These are phyloP conservation scores for Watsonalla binaria DNA, from an alignment of 2,888 invertebrate species.

Conservation along the genomic window DNA sequence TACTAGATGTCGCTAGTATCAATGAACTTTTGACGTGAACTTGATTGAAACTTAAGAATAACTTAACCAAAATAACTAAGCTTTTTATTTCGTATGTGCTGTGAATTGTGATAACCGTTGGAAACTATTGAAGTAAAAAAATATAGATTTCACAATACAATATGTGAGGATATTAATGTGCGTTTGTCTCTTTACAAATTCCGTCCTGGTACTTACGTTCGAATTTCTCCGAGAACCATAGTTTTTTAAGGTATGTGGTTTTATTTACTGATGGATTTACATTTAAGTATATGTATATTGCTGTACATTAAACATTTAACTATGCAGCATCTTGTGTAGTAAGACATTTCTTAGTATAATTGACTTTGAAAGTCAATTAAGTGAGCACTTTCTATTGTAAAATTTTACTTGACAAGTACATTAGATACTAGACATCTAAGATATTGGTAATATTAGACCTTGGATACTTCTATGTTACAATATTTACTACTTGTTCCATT, in stretches of 20 bases:
- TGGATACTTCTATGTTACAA: too few species aligned
- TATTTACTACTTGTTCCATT: too few species aligned
- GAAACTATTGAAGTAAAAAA: slow-evolving; percentile 37
- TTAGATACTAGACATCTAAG: too few species aligned
- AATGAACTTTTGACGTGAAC: slow-evolving; percentile 78
- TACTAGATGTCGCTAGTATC: slow-evolving; percentile 58
- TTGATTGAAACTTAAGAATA: slow-evolving; percentile 68
- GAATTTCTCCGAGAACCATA: slow-evolving; percentile 36
- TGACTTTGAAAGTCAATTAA: too few species aligned
- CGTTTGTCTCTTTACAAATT: slow-evolving; percentile 29
- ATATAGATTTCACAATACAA: slow-evolving; percentile 48
- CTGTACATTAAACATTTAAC: neutral
- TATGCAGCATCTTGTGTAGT: too few species aligned
- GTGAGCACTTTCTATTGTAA: neutral
- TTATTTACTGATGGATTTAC: slow-evolving; percentile 19
- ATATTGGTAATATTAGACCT: too few species aligned
- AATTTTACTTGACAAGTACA: neutral
- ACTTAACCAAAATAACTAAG: slow-evolving; percentile 74
- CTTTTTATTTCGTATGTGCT: slow-evolving; percentile 52
- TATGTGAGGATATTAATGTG: slow-evolving; percentile 42
- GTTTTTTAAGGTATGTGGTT: slow-evolving; percentile 33
- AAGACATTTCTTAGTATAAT: too few species aligned
- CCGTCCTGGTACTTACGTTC: slow-evolving; percentile 29
- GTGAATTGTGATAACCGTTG: slow-evolving; percentile 58
- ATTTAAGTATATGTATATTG: slow-evolving; percentile 7